Evolutionary conservation across 2,888 invertebrate species (phyloP).

Genomic region (Formica aserva): DNA sequence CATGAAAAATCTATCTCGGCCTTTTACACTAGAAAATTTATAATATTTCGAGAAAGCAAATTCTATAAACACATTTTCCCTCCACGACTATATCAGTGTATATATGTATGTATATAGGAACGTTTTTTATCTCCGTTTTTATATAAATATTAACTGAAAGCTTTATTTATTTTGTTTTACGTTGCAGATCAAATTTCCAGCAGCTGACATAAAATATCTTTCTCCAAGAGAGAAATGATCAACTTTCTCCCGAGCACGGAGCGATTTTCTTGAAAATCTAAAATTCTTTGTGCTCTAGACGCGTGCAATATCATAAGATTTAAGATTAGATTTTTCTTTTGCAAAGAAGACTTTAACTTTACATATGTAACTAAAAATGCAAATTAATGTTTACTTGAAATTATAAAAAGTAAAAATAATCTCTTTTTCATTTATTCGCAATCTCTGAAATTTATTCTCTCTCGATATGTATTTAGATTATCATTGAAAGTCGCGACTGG

Average conservation of each 20-base stretch:
- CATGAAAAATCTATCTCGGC: not conserved
- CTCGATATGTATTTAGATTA: not conserved
- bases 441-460: not conserved
- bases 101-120: not conserved
- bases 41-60: not conserved
- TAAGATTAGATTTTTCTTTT: not conserved
- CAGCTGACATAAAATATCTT: not conserved
- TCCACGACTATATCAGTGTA: too few species aligned
- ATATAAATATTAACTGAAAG: not conserved
- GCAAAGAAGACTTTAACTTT: not conserved
- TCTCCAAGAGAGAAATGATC: not conserved
- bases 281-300: not conserved
- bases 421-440: not conserved
- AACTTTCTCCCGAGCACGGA: not conserved
- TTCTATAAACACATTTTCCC: conserved; percentile 7
- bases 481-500: not conserved
- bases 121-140: not conserved
- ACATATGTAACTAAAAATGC: not conserved
- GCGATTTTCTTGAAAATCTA: conserved; percentile 14
- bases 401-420: not conserved
- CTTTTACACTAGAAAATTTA: not conserved
- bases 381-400: not conserved
- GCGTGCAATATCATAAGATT: not conserved
- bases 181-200: not conserved
- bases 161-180: not conserved